Conservation (phyloP, 2,888 invertebrate species). For the Meteorus cinctellus region DNA sequence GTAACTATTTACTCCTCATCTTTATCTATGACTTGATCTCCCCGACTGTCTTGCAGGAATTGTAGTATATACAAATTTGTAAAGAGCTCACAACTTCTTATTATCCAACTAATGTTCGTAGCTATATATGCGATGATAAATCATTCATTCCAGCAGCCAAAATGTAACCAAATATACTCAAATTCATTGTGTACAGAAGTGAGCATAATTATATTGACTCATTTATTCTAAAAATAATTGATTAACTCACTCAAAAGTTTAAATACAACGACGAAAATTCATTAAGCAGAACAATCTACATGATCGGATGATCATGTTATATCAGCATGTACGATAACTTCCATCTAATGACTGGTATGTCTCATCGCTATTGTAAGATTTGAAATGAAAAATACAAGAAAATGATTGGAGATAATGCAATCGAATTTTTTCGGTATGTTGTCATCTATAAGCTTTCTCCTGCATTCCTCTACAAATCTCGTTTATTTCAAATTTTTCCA, state of each 20-base stretch:
- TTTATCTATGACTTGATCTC: not conserved
- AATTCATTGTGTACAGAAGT: too few species aligned
- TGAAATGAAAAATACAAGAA: too few species aligned
- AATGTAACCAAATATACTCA: too few species aligned
- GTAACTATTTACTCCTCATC: not conserved
- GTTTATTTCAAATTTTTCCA: not conserved
- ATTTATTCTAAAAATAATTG: too few species aligned
- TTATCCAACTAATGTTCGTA: not conserved
- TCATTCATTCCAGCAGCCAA: not conserved
- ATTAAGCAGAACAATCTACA: too few species aligned
- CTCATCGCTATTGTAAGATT: too few species aligned
- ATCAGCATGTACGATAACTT: too few species aligned
- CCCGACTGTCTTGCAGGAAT: not conserved
- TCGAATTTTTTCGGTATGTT: not conserved
- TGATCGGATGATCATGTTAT: too few species aligned
- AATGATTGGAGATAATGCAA: not conserved
- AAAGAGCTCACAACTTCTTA: not conserved
- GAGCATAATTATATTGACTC: too few species aligned
- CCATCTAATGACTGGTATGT: too few species aligned
- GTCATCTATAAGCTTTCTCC: not conserved
- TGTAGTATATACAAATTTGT: not conserved
- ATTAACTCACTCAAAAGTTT: too few species aligned
- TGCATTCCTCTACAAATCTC: not conserved
- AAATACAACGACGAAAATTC: too few species aligned
- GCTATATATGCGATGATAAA: not conserved